Conservation (phyloP, 2,888 invertebrate genomes). For the Theretra japonica region DNA sequence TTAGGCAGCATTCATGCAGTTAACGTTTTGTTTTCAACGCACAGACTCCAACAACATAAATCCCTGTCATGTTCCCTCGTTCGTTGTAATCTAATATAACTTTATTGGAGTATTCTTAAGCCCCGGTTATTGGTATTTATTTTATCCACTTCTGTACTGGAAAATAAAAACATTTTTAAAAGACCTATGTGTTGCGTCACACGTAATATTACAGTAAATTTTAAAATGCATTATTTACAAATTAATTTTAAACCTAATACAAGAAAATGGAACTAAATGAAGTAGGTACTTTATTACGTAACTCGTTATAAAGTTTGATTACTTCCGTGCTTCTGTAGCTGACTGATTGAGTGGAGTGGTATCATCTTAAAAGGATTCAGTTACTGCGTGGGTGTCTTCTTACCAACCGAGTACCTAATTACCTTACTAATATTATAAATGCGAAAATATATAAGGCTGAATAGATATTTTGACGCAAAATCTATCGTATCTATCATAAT, state of each 20-base stretch:
- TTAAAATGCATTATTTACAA: no score
- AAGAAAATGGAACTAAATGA: conserved; percentile 33
- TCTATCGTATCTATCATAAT: no score
- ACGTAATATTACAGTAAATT: conserved; percentile 30
- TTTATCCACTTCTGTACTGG: no score
- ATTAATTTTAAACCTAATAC: neutral
- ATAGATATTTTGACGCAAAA: no score
- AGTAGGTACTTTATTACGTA: conserved; percentile 47
- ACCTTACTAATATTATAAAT: neutral
- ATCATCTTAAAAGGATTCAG: conserved; percentile 46
- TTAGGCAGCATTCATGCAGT: conserved; percentile 60
- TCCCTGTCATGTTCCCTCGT: conserved; percentile 23
- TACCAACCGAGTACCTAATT: neutral
- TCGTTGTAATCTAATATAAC: conserved; percentile 24
- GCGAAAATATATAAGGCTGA: no score
- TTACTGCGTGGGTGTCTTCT: neutral
- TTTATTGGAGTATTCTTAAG: conserved; percentile 21
- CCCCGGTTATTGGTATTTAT: neutral
- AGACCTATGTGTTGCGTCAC: neutral
- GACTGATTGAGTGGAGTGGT: conserved; percentile 50
- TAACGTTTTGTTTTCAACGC: conserved; percentile 57
- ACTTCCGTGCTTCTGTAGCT: conserved; percentile 51
- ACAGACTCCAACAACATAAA: conserved; percentile 49
- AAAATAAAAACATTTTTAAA: neutral
- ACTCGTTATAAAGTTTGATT: conserved; percentile 62